These are phyloP conservation scores for Musca vetustissima DNA, from an alignment of 1,140 invertebrate genomes.

Conservation along the genomic window DNA sequence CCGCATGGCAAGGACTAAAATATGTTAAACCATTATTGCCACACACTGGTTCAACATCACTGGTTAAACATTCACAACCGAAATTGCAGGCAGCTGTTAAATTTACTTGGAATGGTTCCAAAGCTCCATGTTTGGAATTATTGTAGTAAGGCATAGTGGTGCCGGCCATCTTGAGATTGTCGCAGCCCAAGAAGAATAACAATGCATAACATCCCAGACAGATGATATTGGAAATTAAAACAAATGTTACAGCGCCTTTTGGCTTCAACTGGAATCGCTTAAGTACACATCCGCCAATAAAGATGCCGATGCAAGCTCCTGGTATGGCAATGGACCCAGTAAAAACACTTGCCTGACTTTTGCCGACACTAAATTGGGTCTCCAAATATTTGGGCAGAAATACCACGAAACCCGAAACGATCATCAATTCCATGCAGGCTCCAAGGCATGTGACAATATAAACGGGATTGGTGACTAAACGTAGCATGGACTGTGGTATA, in stretches of 20 bases:
- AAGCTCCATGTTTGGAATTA: slow-evolving; percentile 55
- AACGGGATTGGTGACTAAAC: slow-evolving; percentile 85
- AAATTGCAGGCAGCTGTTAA: slow-evolving; percentile 91
- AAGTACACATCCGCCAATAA: slow-evolving; percentile 87
- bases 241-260: slow-evolving; percentile 93
- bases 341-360: slow-evolving; percentile 91
- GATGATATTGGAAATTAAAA: slow-evolving; percentile 86
- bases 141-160: slow-evolving; percentile 92
- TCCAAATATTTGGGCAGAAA: slow-evolving; percentile 94
- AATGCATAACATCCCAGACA: slow-evolving; percentile 84
- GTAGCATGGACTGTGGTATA: slow-evolving; percentile 88
- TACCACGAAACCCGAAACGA: slow-evolving; percentile 91
- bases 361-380: slow-evolving; percentile 91
- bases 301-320: slow-evolving; percentile 92
- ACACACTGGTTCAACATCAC: slow-evolving; percentile 91
- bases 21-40: slow-evolving; percentile 94
- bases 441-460: slow-evolving; percentile 91
- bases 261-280: slow-evolving; percentile 86
- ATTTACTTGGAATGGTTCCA: slow-evolving; percentile 83
- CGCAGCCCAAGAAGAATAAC: slow-evolving; percentile 90
- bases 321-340: slow-evolving; percentile 93
- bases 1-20: slow-evolving; percentile 86
- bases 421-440: slow-evolving; percentile 93
- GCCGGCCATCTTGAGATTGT: slow-evolving; percentile 94
- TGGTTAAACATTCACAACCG: slow-evolving; percentile 87